Evolutionary conservation across 2,888 invertebrate genomes (phyloP).

Genomic region (Folsomia manolachei): DNA sequence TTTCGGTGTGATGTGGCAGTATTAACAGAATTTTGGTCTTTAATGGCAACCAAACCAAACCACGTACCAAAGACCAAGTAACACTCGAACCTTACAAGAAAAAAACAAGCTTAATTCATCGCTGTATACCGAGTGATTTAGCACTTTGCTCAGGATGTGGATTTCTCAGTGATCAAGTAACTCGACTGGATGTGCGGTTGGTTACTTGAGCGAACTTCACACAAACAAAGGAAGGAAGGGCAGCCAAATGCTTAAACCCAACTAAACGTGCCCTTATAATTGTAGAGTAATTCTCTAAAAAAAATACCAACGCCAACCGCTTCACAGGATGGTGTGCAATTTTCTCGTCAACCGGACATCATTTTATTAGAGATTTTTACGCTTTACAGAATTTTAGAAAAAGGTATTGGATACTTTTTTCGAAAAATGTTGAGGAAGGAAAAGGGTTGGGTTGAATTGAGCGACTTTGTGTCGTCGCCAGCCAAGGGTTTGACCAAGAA

Average conservation of each 20-base stretch:
- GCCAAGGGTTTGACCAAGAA: neutral
- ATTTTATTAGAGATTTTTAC: constrained; percentile 6
- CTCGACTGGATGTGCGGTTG: constrained; percentile 7
- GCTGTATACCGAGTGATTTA: constrained; percentile 50
- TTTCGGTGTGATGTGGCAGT: neutral
- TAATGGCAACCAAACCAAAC: neutral
- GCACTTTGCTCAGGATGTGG: constrained; percentile 49
- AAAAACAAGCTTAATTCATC: too few species aligned
- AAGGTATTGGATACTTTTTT: neutral
- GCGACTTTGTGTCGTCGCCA: constrained; percentile 1
- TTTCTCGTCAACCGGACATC: constrained; percentile 42
- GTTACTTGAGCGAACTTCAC: neutral
- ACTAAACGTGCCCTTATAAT: constrained; percentile 5
- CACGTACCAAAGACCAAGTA: too few species aligned
- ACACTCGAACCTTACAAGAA: too few species aligned
- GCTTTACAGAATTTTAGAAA: neutral
- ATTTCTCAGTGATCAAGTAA: constrained; percentile 30
- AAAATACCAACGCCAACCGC: neutral
- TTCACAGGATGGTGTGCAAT: constrained; percentile 44
- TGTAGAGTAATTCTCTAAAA: neutral
- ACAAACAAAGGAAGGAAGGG: too few species aligned
- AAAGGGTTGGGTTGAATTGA: neutral
- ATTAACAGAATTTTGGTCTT: neutral
- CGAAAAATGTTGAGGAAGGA: neutral
- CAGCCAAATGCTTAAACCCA: neutral